Evolutionary conservation across 2,113 vertebrate genomes (phyloP), one percentile per base, ranked within the genome.

Genomic region (Abramis brama): DNA sequence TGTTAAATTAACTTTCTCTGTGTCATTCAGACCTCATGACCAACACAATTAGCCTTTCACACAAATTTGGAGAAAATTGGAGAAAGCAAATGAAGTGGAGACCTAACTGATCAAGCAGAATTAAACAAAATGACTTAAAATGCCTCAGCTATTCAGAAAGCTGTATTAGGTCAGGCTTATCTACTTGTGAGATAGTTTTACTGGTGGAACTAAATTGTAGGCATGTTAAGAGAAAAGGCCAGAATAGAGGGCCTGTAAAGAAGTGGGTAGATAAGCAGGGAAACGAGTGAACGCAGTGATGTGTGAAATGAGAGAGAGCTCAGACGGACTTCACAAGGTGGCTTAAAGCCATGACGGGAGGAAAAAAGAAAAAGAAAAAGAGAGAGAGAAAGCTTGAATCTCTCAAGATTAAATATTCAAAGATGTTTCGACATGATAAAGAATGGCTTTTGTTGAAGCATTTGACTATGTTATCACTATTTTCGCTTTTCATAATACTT

Each of bases 241-340:
- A 86, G 76, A 68, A 82, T 57, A 43, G 77, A 52, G 80, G 39
- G 59, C 50, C 64, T 70, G 64, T 47, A 80, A 82, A 70, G 71
- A 30, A n/a, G 36, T 66, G n/a, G 55, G 68, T 36, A 70, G 86
- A 60, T 45, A 68, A 79, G 52, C 27, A 15, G 52, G 6, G 59
- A 80, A 19, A 62, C 17, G 82, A 68, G 77, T 81, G 47, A 74
- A 25, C 36, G 70, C 83, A 84, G 57, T 75, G 82, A 81, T 50
- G 64, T 70, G 68, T 76, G 83, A 87, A 87, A 87, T 82, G 78
- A 50, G 59, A 59, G 76, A 62, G 27, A 76, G 47, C n/a, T 30
- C 23, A 57, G 57, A 79, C 60, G 25, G 82, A 66, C 76, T 85
- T 76, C 36, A 76, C 78, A 81, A 60, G 83, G 57, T 68, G 86